These are phyloP conservation scores for Penaeus vannamei DNA, from an alignment of 1,140 invertebrate genomes.

Conservation along the genomic window DNA sequence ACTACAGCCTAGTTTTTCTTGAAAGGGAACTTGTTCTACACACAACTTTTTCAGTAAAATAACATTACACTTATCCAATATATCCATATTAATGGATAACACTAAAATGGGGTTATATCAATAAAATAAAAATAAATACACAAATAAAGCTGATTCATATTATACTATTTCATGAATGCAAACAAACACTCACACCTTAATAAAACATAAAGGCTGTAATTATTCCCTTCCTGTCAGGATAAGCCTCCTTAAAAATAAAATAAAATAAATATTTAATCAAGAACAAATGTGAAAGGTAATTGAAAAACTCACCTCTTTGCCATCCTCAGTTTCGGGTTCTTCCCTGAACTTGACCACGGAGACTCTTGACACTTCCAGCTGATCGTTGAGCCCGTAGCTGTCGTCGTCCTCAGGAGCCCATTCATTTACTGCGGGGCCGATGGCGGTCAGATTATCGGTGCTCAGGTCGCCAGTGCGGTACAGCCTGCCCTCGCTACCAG, in stretches of 20 bases:
- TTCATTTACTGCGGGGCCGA: conserved; percentile 68
- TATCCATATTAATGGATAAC: too few species aligned
- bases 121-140: too few species aligned
- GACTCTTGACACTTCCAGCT: conserved; percentile 84
- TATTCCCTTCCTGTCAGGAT: conserved; percentile 1
- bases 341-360: conserved; percentile 93
- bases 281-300: background rate
- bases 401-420: conserved; percentile 75
- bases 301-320: conserved; percentile 63
- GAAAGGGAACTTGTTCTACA: too few species aligned
- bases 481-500: conserved; percentile 69
- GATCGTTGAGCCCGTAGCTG: conserved; percentile 74
- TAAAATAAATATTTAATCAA: background rate
- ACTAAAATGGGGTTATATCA: too few species aligned
- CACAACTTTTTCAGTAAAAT: too few species aligned
- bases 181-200: too few species aligned
- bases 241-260: conserved; percentile 9
- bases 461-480: conserved; percentile 67
- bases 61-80: too few species aligned
- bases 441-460: conserved; percentile 68
- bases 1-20: too few species aligned
- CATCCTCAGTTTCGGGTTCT: conserved; percentile 69
- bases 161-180: too few species aligned
- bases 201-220: background rate
- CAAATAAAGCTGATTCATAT: too few species aligned